These are phyloP conservation scores for Zeugodacus cucurbitae DNA, from an alignment of 1,140 invertebrate species.

Conservation along the genomic window DNA sequence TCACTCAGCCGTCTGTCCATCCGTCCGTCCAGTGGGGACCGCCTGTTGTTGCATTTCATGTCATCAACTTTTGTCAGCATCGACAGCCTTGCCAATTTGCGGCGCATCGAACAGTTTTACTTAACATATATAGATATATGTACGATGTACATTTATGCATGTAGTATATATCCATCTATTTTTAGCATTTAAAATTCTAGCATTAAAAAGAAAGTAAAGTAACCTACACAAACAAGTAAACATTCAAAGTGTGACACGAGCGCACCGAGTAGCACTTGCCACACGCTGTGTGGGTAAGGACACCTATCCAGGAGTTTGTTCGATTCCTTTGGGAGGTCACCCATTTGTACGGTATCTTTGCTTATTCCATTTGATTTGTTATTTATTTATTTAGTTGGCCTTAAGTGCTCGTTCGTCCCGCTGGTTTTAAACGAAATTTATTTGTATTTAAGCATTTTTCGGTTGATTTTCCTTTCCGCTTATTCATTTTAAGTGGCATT, in stretches of 20 bases:
- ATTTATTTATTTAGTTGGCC: constrained; percentile 1
- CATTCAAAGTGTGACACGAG: neutral
- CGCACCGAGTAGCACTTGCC: neutral
- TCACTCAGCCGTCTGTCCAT: neutral
- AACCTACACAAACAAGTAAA: neutral
- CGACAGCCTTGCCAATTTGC: neutral
- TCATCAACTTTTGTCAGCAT: neutral
- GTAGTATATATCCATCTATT: neutral
- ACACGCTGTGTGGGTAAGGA: neutral
- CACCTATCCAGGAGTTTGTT: neutral
- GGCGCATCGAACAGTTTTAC: neutral
- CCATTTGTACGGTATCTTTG: neutral
- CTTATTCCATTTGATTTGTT: neutral
- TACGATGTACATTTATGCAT: neutral
- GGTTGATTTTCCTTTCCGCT: neutral
- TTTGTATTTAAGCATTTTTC: neutral
- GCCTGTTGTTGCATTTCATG: constrained; percentile 9
- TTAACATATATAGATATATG: neutral
- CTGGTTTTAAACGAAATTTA: neutral
- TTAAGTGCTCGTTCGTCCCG: neutral
- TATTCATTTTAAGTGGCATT: neutral
- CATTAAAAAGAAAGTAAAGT: constrained; percentile 31
- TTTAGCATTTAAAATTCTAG: neutral
- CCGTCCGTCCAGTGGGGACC: neutral
- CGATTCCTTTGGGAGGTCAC: constrained; percentile 3